Evolutionary conservation across 2,113 vertebrate genomes (phyloP).

Genomic region (Halcyon malimbica): DNA sequence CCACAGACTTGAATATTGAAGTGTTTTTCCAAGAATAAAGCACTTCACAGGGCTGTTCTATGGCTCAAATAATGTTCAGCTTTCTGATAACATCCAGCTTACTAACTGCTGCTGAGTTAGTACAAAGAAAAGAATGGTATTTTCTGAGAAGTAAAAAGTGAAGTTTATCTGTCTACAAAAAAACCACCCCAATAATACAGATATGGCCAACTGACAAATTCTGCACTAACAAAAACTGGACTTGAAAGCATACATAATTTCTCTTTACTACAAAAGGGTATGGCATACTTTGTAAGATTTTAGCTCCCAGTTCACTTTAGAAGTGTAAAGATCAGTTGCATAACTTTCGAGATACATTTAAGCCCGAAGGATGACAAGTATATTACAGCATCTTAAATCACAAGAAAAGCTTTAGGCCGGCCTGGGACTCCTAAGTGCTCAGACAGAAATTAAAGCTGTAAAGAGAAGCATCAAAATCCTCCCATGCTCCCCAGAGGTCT

Average conservation of each 20-base stretch:
- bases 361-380: conserved; percentile 20
- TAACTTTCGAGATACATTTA: conserved; percentile 34
- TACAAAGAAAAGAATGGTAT: background rate
- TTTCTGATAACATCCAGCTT: background rate
- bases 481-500: background rate
- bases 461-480: conserved; percentile 8
- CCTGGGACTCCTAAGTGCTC: conserved; percentile 2
- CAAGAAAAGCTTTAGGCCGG: conserved; percentile 14
- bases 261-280: conserved; percentile 39
- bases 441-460: conserved; percentile 46
- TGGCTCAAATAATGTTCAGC: background rate
- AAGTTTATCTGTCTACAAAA: background rate
- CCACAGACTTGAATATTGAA: background rate
- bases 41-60: background rate
- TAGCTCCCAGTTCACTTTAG: conserved; percentile 37
- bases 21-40: background rate
- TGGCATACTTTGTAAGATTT: conserved; percentile 15
- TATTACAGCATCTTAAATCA: conserved; percentile 38
- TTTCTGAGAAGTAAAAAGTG: background rate
- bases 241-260: conserved; percentile 37
- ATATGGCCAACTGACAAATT: background rate
- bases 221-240: background rate
- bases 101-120: background rate
- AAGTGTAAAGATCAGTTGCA: conserved; percentile 49
- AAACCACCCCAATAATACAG: background rate